phyloP scores from a whole-genome alignment of 2,797 vertebrate species.

The Podarcis lilfordi region DNA sequence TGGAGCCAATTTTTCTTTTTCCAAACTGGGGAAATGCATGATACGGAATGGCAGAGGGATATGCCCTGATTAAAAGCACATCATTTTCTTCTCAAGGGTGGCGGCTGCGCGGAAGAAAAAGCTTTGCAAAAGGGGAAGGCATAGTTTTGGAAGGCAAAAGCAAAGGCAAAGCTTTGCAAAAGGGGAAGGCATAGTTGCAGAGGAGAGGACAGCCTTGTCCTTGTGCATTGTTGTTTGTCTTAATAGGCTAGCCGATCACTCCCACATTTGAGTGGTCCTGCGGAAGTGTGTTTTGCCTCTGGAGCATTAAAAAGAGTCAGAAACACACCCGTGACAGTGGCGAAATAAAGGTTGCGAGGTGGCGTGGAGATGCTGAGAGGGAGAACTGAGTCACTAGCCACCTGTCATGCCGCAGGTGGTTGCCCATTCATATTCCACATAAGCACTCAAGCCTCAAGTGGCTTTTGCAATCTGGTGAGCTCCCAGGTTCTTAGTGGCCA shows the following conservation, averaged over 20 bases:
- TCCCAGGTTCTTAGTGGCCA: neutral
- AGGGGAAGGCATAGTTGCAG: neutral
- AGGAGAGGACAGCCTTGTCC: too few species aligned
- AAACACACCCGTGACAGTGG: neutral
- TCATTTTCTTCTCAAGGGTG: neutral
- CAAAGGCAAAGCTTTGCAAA: neutral
- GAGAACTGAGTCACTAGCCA: neutral
- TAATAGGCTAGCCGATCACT: neutral
- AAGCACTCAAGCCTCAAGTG: neutral
- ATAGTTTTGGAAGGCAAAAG: neutral
- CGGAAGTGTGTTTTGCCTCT: neutral
- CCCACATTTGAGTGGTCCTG: neutral
- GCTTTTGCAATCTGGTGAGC: neutral
- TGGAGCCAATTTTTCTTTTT: too few species aligned
- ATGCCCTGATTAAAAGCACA: too few species aligned
- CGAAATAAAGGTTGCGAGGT: neutral
- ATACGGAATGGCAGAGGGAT: too few species aligned
- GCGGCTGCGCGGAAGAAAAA: neutral
- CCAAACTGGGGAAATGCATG: too few species aligned
- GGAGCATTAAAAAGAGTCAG: neutral
- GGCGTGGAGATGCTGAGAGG: neutral
- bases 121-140: neutral
- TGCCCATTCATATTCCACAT: neutral
- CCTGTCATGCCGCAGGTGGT: neutral
- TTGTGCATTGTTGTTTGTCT: neutral